These are phyloP conservation scores for Phataginus tetradactyla DNA, from an alignment of 2,797 vertebrate species.

Conservation along the genomic window DNA sequence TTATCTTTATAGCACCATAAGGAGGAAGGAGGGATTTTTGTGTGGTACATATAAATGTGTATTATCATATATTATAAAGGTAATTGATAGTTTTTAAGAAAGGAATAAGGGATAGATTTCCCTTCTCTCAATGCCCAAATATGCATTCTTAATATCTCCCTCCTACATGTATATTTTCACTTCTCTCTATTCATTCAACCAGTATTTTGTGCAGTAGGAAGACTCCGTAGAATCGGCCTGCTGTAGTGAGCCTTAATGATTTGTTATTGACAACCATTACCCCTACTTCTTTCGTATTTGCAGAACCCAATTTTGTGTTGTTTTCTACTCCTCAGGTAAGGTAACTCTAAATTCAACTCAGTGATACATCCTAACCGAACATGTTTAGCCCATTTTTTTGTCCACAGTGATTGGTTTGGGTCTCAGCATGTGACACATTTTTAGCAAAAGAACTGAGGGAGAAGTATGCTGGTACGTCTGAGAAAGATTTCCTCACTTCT, in stretches of 20 bases:
- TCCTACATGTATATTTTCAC: neutral
- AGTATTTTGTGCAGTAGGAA: neutral
- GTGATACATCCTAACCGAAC: neutral
- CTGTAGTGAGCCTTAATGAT: neutral
- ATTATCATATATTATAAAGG: slow-evolving; percentile 21
- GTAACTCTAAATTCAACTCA: neutral
- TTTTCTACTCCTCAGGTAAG: neutral
- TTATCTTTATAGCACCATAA: neutral
- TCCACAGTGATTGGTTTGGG: neutral
- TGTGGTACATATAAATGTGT: neutral
- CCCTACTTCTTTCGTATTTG: neutral
- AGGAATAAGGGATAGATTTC: neutral
- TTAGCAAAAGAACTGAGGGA: neutral
- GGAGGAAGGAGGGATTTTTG: neutral
- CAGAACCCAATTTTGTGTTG: neutral
- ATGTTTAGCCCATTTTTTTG: neutral
- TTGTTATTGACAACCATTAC: neutral
- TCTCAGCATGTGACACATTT: neutral
- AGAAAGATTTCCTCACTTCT: neutral
- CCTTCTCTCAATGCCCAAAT: neutral
- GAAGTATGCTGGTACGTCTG: neutral
- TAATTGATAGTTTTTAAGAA: slow-evolving; percentile 8
- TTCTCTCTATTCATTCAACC: neutral
- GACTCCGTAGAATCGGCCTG: neutral
- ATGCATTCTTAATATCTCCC: neutral